Conservation (phyloP, 2,797 vertebrate genomes). For the Hephaestus fuliginosus region DNA sequence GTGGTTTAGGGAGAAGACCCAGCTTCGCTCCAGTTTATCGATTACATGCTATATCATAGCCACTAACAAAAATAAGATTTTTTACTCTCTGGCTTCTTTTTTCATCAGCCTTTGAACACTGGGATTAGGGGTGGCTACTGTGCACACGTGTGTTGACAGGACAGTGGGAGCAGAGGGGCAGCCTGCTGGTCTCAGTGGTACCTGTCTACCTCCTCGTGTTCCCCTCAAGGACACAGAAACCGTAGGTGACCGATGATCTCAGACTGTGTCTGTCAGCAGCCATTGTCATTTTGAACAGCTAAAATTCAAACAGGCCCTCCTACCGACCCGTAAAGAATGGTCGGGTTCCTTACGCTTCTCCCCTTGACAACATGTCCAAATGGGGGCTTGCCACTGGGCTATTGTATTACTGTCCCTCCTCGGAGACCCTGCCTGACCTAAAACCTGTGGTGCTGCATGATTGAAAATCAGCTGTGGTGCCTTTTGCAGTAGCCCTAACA, state of each 20-base stretch:
- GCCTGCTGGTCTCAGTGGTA: conserved; percentile 74
- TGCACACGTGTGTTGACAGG: conserved; percentile 69
- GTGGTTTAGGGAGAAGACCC: conserved; percentile 34
- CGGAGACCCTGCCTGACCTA: conserved; percentile 73
- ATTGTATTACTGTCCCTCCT: conserved; percentile 80
- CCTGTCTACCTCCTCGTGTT: conserved; percentile 74
- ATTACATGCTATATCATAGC: conserved; percentile 18
- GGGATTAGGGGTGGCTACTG: conserved; percentile 50
- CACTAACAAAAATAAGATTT: conserved; percentile 8
- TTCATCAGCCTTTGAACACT: conserved; percentile 56
- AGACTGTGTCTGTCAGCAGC: conserved; percentile 67
- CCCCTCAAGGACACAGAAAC: conserved; percentile 79
- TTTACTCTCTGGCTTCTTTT: conserved; percentile 18
- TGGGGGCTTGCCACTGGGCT: conserved; percentile 81
- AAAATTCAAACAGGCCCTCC: conserved; percentile 76
- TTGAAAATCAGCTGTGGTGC: conserved; percentile 81
- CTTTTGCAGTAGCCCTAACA: conserved; percentile 69
- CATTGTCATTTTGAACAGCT: conserved; percentile 74
- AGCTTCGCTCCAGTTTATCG: conserved; percentile 32
- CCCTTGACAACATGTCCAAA: conserved; percentile 81
- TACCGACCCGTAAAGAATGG: conserved; percentile 76
- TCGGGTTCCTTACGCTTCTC: conserved; percentile 73
- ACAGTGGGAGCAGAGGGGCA: conserved; percentile 60
- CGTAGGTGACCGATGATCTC: conserved; percentile 72
- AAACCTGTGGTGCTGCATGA: conserved; percentile 81